Base-by-base conservation (phyloP, 2,888 invertebrate genomes). In the Eledone cirrhosa region DNA sequence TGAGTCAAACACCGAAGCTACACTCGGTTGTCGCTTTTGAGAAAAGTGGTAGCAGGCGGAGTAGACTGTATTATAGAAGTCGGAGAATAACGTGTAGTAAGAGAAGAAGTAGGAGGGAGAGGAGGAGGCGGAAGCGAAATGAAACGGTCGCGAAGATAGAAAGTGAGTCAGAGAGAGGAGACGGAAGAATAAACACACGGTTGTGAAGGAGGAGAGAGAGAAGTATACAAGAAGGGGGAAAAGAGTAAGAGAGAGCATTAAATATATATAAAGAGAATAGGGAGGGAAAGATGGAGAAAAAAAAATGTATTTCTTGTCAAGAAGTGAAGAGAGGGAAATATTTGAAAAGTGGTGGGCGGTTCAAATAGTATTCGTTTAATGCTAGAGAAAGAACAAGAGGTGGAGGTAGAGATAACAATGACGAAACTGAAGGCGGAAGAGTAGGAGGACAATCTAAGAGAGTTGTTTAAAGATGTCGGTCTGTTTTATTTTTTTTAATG, bases 31-130 rank as follows among this genome's bases (percentile, higher is more conserved):
- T 41, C 72, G 33, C 19, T 33, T 27, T 41, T 33, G n/a, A 72
- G 72, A 72, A 41, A 41, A 19, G 72, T n/a, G 41, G 72, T 72
- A 41, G 31, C 33, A 72, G 72, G 72, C 22, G 33, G 67, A 72
- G 72, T 72, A 41, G 0, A 41, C 41, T 41, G 41, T 41, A 41
- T 41, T 3, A 41, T 8, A 41, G 41, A 41, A 41, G 41, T 41
- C 11, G 41, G 41, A 41, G 41, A 8, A 41, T 41, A 41, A 41
- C 41, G 41, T 41, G 5, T 41, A 41, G 41, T 41, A 11, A 11
- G 41, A 41, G 41, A 41, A 41, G n/a, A n/a, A n/a, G n/a, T n/a
- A n/a, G 65, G 24, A 65, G 24, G 11, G 31, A 8, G 22, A 67
- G 69, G 69, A 16, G 41, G 41, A 31, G 41, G 29, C 14, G 22